Base-by-base conservation (phyloP, 2,113 vertebrate genomes). In the Panurus biarmicus region DNA sequence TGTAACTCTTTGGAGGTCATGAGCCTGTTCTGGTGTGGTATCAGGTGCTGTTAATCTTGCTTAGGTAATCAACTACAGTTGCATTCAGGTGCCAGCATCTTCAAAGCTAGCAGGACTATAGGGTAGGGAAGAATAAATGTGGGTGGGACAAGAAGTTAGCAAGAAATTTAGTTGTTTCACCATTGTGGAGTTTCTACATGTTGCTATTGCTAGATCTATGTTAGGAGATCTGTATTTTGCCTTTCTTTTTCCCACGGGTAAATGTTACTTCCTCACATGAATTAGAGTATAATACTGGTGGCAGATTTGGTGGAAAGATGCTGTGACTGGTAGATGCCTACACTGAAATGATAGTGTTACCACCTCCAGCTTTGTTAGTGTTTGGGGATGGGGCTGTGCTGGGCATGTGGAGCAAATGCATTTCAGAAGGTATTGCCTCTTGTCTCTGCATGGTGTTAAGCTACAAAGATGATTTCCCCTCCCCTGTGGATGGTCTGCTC, bases 111-210 rank as follows among this genome's bases (percentile, higher is more conserved):
- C 7, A 42, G 72, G 9, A 24, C 17, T 33, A 4, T 0, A 4
- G 31, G 25, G 7, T 2, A 9, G 23, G 11, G 8, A 9, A 21
- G 36, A 57, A 54, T 29, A 51, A 45, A 57, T 20, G 15, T 3
- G 20, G 62, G 20, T 11, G 31, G n/a, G 50, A 38, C 8, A 33
- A 36, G 18, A 33, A 58, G 8, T 1, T 1, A 29, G 15, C 0
- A 14, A 50, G 74, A 38, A 61, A 11, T 1, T 1, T 1, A 2
- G 12, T 58, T 73, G 18, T 0, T 40, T 5, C 1, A 5, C 3
- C 0, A 0, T 6, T 45, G n/a, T 47, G 21, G 45, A 6, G n/a
- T 16, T 74, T 5, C 13, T 28, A 7, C 0, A 0, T 11, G 24
- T 2, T 5, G 64, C 22, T 42, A 0, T 19, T 73, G 15, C 2